A percentile compares a stretch with the other conserved stretches of the same genome.
phyloP scores from a whole-genome alignment of 2,113 vertebrate species.

The Castor canadensis region DNA sequence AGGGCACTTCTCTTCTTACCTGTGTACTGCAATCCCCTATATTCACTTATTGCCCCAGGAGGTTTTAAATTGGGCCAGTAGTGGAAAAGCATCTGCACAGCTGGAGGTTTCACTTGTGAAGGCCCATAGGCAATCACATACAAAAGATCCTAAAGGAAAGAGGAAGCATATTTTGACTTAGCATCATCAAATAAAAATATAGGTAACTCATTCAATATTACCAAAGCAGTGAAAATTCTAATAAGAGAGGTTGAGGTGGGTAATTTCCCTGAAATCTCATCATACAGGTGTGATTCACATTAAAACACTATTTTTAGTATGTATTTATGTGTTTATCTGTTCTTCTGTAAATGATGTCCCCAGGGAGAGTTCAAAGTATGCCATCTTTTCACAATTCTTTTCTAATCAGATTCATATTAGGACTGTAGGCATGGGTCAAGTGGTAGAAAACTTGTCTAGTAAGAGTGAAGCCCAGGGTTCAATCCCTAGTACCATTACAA shows the following conservation, averaged over 20 bases:
- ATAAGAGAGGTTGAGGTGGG: not conserved
- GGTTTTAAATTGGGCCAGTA: constrained; percentile 99
- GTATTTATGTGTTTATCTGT: not conserved
- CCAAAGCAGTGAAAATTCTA: constrained; percentile 15
- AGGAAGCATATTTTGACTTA: constrained; percentile 19
- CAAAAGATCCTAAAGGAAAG: constrained; percentile 92
- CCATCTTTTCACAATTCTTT: constrained; percentile 1
- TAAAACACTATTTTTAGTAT: not conserved
- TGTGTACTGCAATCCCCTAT: constrained; percentile 98
- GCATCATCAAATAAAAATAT: constrained; percentile 22
- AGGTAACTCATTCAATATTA: not conserved
- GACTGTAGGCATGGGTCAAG: not conserved
- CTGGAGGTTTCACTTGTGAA: constrained; percentile 98
- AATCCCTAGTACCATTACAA: too few relatives aligned
- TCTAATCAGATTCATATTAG: not conserved
- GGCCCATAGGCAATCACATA: constrained; percentile 99
- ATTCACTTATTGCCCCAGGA: constrained; percentile 98
- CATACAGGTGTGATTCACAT: not conserved
- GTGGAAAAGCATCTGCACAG: constrained; percentile 99
- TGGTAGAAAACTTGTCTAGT: too few relatives aligned
- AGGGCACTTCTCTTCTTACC: constrained; percentile 84
- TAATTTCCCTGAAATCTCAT: not conserved
- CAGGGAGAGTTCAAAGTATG: not conserved
- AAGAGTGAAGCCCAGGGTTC: too few relatives aligned
- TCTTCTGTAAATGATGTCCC: constrained; percentile 18